Evolutionary conservation across 2,797 vertebrate species (phyloP).

Genomic region (Rhynchotus rufescens): DNA sequence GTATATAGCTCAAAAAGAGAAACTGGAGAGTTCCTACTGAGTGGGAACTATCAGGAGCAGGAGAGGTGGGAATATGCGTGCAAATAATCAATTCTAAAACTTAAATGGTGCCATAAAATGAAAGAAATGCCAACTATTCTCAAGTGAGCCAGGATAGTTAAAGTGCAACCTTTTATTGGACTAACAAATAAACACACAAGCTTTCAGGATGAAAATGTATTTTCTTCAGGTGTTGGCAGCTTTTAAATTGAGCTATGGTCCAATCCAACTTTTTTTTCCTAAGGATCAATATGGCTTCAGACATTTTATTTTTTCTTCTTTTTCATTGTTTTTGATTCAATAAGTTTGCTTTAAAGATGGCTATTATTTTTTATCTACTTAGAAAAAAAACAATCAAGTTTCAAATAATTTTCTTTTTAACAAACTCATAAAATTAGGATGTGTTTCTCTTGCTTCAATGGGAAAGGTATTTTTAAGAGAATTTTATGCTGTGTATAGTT

Average conservation of each 20-base stretch:
- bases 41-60: slow-evolving; percentile 40
- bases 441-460: slow-evolving; percentile 9
- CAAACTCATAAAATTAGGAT: slow-evolving; percentile 18
- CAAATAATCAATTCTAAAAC: slow-evolving; percentile 70
- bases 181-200: slow-evolving; percentile 64
- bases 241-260: slow-evolving; percentile 67
- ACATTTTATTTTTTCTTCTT: slow-evolving; percentile 43
- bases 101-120: slow-evolving; percentile 68
- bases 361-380: slow-evolving; percentile 20
- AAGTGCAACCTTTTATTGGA: slow-evolving; percentile 69
- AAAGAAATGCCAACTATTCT: slow-evolving; percentile 73
- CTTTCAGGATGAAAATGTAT: slow-evolving; percentile 61
- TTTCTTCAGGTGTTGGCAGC: slow-evolving; percentile 67
- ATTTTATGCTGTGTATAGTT: background rate
- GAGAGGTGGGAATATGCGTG: slow-evolving; percentile 64
- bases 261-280: slow-evolving; percentile 61
- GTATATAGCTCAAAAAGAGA: slow-evolving; percentile 54
- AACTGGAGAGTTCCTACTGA: slow-evolving; percentile 51
- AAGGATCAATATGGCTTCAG: slow-evolving; percentile 59
- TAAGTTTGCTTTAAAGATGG: slow-evolving; percentile 56
- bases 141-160: slow-evolving; percentile 66
- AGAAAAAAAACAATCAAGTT: slow-evolving; percentile 26
- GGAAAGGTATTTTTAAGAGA: slow-evolving; percentile 12
- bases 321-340: slow-evolving; percentile 3
- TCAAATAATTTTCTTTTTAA: slow-evolving; percentile 25